These are phyloP conservation scores for Lycocerus yunnanus DNA, from an alignment of 2,888 invertebrate species.

Conservation along the genomic window DNA sequence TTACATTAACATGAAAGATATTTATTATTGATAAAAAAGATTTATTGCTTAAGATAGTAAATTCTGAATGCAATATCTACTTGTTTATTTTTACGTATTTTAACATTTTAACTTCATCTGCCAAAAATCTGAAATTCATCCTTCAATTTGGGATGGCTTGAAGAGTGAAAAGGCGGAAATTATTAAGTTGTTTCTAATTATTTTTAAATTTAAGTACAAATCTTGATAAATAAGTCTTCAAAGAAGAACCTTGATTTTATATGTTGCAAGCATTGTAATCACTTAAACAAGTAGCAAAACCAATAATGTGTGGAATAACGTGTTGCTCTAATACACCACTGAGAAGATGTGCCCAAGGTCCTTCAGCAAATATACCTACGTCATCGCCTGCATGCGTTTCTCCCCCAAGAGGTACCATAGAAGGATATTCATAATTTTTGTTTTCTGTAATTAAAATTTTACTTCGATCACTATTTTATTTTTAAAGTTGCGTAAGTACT, in stretches of 20 bases:
- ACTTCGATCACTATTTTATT: not conserved
- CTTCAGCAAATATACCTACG: conserved; percentile 76
- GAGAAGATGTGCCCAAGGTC: conserved; percentile 81
- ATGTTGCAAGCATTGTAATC: not conserved
- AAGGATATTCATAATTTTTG: conserved; percentile 60
- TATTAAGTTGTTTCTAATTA: too few species aligned
- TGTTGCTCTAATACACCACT: conserved; percentile 79
- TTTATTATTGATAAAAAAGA: too few species aligned
- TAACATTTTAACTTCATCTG: too few species aligned
- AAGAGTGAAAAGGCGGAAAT: too few species aligned
- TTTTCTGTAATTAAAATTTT: conserved; percentile 45
- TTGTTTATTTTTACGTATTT: too few species aligned
- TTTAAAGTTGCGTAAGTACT: conserved; percentile 13
- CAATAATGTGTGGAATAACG: conserved; percentile 75
- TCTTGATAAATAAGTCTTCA: too few species aligned
- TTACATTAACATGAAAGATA: too few species aligned
- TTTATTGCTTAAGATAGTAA: too few species aligned
- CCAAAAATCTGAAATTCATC: too few species aligned
- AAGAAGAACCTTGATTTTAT: not conserved
- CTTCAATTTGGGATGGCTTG: too few species aligned
- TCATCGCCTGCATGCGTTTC: conserved; percentile 81
- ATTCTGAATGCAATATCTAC: too few species aligned
- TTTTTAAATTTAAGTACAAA: too few species aligned
- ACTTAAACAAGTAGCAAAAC: conserved; percentile 74
- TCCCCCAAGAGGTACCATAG: conserved; percentile 61